Evolutionary conservation across 2,888 invertebrate species (phyloP).

Genomic region (Clusia tigrina): DNA sequence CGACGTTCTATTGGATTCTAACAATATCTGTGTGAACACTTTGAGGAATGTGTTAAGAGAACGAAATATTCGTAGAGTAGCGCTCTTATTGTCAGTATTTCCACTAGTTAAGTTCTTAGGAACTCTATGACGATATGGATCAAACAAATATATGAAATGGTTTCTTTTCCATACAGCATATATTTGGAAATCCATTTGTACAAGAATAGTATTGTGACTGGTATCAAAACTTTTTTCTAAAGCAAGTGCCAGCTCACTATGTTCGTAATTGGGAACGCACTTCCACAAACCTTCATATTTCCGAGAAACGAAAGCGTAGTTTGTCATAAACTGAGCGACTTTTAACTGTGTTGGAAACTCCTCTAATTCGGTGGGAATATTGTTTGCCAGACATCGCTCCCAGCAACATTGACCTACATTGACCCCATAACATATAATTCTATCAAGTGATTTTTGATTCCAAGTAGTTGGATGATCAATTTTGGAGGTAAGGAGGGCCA

Average conservation of each 20-base stretch:
- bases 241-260: slow-evolving; percentile 44
- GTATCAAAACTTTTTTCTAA: slow-evolving; percentile 22
- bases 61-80: slow-evolving; percentile 57
- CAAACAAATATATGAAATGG: slow-evolving; percentile 55
- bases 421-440: slow-evolving; percentile 57
- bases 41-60: slow-evolving; percentile 51
- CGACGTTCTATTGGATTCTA: slow-evolving; percentile 54
- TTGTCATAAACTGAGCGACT: slow-evolving; percentile 55
- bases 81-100: slow-evolving; percentile 44
- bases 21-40: slow-evolving; percentile 52
- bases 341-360: slow-evolving; percentile 52
- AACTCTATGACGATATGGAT: slow-evolving; percentile 59
- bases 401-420: slow-evolving; percentile 53
- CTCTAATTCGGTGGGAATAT: slow-evolving; percentile 46
- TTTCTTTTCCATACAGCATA: slow-evolving; percentile 59
- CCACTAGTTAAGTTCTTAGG: slow-evolving; percentile 39
- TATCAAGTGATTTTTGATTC: slow-evolving; percentile 53
- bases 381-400: slow-evolving; percentile 46
- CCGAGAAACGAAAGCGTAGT: slow-evolving; percentile 42
- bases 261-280: slow-evolving; percentile 52
- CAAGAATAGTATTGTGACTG: slow-evolving; percentile 46
- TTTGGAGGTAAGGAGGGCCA: slow-evolving; percentile 55
- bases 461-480: slow-evolving; percentile 60
- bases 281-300: slow-evolving; percentile 54
- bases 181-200: slow-evolving; percentile 57